phyloP scores from a whole-genome alignment of 2,888 invertebrate species.

The Rosalia funebris region DNA sequence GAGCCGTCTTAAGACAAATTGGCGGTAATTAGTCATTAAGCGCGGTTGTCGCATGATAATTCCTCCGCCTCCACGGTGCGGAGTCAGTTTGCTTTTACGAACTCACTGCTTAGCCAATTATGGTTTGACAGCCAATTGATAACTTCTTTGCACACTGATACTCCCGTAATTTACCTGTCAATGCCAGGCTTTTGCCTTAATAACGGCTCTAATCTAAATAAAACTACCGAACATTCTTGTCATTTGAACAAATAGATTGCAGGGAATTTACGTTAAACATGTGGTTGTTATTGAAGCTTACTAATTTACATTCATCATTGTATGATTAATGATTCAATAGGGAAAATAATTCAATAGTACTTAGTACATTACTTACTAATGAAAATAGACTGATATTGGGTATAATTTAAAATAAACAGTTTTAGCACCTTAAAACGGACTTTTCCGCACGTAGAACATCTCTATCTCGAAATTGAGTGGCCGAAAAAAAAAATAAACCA shows the following conservation, averaged over 20 bases:
- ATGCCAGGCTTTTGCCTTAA: constrained; percentile 41
- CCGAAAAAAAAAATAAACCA: too few relatives aligned
- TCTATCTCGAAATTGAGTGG: too few relatives aligned
- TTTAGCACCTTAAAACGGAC: too few relatives aligned
- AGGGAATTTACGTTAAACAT: background rate
- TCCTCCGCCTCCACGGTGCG: constrained; percentile 21
- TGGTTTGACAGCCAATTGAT: constrained; percentile 59
- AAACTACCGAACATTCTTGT: constrained; percentile 11
- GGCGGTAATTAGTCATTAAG: constrained; percentile 29
- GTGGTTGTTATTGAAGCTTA: too few relatives aligned
- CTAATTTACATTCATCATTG: too few relatives aligned
- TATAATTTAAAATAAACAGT: too few relatives aligned
- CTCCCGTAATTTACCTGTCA: constrained; percentile 53
- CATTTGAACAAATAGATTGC: constrained; percentile 7
- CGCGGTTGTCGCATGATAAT: constrained; percentile 24
- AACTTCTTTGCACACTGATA: constrained; percentile 55
- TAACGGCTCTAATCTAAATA: constrained; percentile 33
- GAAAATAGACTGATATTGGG: too few relatives aligned
- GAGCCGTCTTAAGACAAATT: constrained; percentile 32
- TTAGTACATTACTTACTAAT: too few relatives aligned
- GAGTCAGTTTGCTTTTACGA: constrained; percentile 24
- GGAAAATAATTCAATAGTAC: too few relatives aligned
- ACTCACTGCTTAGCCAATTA: constrained; percentile 53
- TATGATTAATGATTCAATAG: too few relatives aligned
- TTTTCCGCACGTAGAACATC: too few relatives aligned